Conservation (phyloP, 2,888 invertebrate genomes). For the Vannuccia rotundouncinata region DNA sequence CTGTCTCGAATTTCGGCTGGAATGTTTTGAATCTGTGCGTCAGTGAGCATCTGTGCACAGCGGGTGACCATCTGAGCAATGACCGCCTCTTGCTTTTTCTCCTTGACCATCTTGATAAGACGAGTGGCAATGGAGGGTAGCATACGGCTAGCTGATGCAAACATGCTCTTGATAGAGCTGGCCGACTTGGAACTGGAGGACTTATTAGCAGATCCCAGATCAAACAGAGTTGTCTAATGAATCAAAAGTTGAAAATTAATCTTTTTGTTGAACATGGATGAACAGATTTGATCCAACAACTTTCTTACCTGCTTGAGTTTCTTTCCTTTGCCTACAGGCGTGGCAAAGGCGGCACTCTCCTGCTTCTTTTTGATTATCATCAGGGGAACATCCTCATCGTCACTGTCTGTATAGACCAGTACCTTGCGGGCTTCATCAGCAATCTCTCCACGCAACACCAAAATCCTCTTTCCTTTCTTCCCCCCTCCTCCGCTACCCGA, state of each 20-base stretch:
- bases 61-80: background rate
- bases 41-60: background rate
- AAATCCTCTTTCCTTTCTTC: too few species aligned
- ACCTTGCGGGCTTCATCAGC: too few species aligned
- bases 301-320: background rate
- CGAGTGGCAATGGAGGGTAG: background rate
- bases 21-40: background rate
- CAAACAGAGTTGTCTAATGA: slow-evolving; percentile 52
- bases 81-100: background rate
- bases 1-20: background rate
- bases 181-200: background rate
- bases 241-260: slow-evolving; percentile 41
- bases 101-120: background rate
- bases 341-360: background rate
- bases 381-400: background rate
- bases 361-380: background rate
- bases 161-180: background rate
- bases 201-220: slow-evolving; percentile 36
- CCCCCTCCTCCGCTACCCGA: too few species aligned
- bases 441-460: too few species aligned
- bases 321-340: too few species aligned
- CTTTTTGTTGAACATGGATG: too few species aligned
- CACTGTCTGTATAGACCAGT: background rate
- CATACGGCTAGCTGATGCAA: background rate
- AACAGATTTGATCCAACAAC: background rate